Conservation (phyloP, 1,140 invertebrate genomes). For the Bactericera cockerelli region DNA sequence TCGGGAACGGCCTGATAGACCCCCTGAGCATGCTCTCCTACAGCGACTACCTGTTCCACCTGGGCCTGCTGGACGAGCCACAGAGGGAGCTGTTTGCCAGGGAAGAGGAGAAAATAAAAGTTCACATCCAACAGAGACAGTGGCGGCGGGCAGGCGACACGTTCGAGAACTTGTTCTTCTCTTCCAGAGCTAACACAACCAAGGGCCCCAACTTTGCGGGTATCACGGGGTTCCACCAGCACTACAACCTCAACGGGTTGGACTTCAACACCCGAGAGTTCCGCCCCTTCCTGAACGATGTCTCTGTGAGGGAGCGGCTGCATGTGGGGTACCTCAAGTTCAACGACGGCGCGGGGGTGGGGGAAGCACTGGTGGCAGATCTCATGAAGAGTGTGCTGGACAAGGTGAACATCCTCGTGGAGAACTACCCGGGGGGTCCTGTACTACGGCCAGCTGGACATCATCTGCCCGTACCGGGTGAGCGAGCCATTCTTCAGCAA, state of each 20-base stretch:
- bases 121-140: background rate
- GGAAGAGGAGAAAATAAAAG: slow-evolving; percentile 18
- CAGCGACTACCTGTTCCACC: slow-evolving; percentile 43
- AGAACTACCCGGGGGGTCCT: slow-evolving; percentile 51
- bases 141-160: background rate
- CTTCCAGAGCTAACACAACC: background rate
- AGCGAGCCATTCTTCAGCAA: slow-evolving; percentile 50
- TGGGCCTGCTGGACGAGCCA: slow-evolving; percentile 44
- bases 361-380: slow-evolving; percentile 52
- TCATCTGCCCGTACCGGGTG: slow-evolving; percentile 64
- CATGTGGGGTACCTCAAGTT: slow-evolving; percentile 61
- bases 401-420: slow-evolving; percentile 49
- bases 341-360: slow-evolving; percentile 37
- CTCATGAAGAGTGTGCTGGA: slow-evolving; percentile 67
- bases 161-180: background rate
- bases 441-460: slow-evolving; percentile 72
- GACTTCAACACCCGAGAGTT: background rate
- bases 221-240: background rate
- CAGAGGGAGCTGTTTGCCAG: slow-evolving; percentile 19
- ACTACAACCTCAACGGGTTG: background rate
- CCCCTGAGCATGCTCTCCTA: slow-evolving; percentile 45
- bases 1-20: slow-evolving; percentile 50
- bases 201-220: background rate
- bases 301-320: slow-evolving; percentile 46
- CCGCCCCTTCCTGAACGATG: slow-evolving; percentile 31